These are phyloP conservation scores for Scatophagus argus DNA, from an alignment of 2,113 vertebrate genomes.

Conservation along the genomic window DNA sequence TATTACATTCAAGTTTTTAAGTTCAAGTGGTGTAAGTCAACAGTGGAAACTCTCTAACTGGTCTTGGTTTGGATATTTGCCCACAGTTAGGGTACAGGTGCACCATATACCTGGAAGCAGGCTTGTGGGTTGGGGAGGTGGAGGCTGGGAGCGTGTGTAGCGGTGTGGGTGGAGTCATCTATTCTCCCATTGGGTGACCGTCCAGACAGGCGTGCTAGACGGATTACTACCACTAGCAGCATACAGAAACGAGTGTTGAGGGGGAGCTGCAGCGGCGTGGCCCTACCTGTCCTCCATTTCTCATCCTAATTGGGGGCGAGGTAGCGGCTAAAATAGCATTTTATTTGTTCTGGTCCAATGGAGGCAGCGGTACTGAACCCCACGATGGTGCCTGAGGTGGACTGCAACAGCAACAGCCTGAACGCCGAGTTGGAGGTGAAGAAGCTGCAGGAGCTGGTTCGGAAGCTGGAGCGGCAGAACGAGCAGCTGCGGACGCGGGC, in stretches of 20 bases:
- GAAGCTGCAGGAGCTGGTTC: conserved; percentile 94
- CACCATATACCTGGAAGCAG: conserved; percentile 15
- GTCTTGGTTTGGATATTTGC: not conserved
- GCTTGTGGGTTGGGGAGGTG: not conserved
- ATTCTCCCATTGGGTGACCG: conserved; percentile 9
- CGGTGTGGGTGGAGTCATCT: conserved; percentile 39
- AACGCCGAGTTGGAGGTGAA: conserved; percentile 92
- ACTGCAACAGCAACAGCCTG: conserved; percentile 80
- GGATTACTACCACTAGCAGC: conserved; percentile 7
- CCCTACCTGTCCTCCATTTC: conserved; percentile 32
- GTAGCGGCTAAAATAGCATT: not conserved
- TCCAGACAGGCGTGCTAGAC: conserved; percentile 52
- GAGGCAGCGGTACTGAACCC: conserved; percentile 75
- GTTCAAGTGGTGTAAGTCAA: too few species aligned
- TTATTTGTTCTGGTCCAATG: conserved; percentile 30
- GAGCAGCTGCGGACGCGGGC: conserved; percentile 89
- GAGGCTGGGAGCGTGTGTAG: conserved; percentile 5
- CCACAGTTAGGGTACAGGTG: conserved; percentile 12
- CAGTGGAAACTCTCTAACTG: too few species aligned
- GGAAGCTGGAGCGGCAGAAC: conserved; percentile 92
- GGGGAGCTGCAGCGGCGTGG: not conserved
- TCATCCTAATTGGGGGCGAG: not conserved
- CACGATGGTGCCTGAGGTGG: conserved; percentile 75
- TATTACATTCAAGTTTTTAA: too few species aligned
- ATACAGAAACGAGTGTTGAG: not conserved